A percentile compares a stretch with the other conserved stretches of the same genome.
Evolutionary conservation across 2,113 vertebrate species (phyloP).

Genomic region (Triplophysa siluroides): DNA sequence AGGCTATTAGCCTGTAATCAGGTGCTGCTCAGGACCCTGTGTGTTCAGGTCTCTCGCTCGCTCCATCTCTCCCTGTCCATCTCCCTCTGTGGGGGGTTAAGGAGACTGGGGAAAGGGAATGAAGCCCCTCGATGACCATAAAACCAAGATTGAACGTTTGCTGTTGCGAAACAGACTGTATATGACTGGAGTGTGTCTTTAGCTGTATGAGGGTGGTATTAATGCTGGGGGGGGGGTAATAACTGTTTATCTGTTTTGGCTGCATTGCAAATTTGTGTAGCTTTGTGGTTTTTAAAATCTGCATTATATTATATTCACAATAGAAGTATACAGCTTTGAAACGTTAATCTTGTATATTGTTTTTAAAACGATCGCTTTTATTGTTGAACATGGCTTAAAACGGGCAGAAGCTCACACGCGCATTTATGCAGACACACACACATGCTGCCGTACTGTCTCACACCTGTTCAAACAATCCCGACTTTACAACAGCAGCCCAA

Average conservation of each 20-base stretch:
- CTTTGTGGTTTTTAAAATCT: constrained; percentile 30
- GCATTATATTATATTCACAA: not conserved
- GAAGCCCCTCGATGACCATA: constrained; percentile 70
- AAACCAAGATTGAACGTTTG: constrained; percentile 74
- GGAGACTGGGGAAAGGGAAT: constrained; percentile 74
- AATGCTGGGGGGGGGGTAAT: constrained; percentile 61
- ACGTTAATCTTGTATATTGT: not conserved
- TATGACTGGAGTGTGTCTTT: constrained; percentile 63
- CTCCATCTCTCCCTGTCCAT: constrained; percentile 82
- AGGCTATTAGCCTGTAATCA: constrained; percentile 99
- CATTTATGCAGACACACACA: constrained; percentile 35
- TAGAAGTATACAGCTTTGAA: not conserved
- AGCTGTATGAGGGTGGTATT: constrained; percentile 72
- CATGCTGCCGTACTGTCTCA: constrained; percentile 59
- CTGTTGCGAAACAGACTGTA: constrained; percentile 60
- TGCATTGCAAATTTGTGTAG: constrained; percentile 61
- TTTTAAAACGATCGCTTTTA: not conserved
- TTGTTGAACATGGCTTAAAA: not conserved
- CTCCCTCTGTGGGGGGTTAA: constrained; percentile 66
- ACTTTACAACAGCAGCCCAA: constrained; percentile 69
- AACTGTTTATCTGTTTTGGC: constrained; percentile 50
- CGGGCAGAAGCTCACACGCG: constrained; percentile 18
- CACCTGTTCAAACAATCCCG: constrained; percentile 82
- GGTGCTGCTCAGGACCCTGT: constrained; percentile 91
- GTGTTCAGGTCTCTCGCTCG: constrained; percentile 86